These are phyloP conservation scores for Alectoris magna DNA, from an alignment of 2,797 vertebrate genomes.

Conservation along the genomic window DNA sequence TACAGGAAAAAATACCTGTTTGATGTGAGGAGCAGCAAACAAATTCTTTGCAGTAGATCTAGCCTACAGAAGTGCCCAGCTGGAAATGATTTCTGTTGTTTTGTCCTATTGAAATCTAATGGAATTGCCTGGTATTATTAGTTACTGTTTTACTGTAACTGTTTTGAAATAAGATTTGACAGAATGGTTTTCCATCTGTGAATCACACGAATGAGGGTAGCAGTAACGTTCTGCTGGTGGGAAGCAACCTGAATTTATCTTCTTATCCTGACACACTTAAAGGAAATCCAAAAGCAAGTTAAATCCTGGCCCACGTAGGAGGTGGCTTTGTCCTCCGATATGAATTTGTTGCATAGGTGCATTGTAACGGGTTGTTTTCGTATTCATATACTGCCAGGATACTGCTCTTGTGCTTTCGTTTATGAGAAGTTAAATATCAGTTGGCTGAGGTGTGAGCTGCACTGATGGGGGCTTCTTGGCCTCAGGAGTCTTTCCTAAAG, in stretches of 20 bases:
- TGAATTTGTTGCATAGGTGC: background rate
- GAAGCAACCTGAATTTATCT: background rate
- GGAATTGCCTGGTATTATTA: background rate
- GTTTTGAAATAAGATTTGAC: background rate
- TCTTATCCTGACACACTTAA: background rate
- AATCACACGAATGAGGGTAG: background rate
- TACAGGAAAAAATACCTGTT: accelerated
- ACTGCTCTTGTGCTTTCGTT: background rate
- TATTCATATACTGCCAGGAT: background rate
- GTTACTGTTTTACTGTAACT: background rate
- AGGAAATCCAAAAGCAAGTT: constrained; percentile 2
- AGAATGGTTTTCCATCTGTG: background rate
- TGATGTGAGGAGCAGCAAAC: background rate
- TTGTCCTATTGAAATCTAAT: background rate
- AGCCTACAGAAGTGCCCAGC: background rate
- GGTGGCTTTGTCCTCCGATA: background rate
- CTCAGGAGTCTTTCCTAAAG: background rate
- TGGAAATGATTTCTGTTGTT: background rate
- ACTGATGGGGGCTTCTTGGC: background rate
- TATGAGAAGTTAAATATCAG: background rate
- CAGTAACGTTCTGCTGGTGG: background rate
- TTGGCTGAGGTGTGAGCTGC: background rate
- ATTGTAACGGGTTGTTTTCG: background rate
- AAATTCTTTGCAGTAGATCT: background rate
- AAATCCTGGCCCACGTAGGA: background rate